Conservation (phyloP, 1,140 invertebrate species). For the Caenorhabditis tropicalis region DNA sequence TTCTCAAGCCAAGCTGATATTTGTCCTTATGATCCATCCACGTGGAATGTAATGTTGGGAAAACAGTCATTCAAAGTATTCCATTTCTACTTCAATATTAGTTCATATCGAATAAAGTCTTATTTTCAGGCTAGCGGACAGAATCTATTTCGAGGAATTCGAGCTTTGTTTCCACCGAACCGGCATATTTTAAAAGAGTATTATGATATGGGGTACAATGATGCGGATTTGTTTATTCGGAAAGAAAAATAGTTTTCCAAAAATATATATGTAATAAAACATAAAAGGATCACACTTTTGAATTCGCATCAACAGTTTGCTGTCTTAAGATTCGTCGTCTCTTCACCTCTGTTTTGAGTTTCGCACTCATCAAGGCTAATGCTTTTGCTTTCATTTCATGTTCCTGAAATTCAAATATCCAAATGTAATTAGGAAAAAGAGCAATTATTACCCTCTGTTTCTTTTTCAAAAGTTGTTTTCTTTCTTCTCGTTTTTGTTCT, state of each 20-base stretch:
- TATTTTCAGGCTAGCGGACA: constrained; percentile 72
- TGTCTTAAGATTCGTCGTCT: neutral
- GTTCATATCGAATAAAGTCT: constrained; percentile 60
- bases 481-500: constrained; percentile 40
- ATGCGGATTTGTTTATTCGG: constrained; percentile 61
- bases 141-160: constrained; percentile 72
- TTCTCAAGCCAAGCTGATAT: constrained; percentile 58
- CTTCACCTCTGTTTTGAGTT: neutral
- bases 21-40: constrained; percentile 54
- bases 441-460: constrained; percentile 5
- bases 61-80: constrained; percentile 63
- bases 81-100: constrained; percentile 67
- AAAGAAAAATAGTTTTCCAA: neutral
- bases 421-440: neutral
- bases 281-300: neutral
- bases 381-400: constrained; percentile 29
- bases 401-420: neutral
- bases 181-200: constrained; percentile 68
- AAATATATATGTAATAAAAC: neutral
- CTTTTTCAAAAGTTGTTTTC: constrained; percentile 17
- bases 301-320: constrained; percentile 10
- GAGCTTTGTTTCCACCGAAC: constrained; percentile 73
- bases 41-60: neutral
- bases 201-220: constrained; percentile 71
- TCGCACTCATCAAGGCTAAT: constrained; percentile 29